Evolutionary conservation across 2,888 invertebrate genomes (phyloP).

Genomic region (Hydrotaea cyrtoneurina): DNA sequence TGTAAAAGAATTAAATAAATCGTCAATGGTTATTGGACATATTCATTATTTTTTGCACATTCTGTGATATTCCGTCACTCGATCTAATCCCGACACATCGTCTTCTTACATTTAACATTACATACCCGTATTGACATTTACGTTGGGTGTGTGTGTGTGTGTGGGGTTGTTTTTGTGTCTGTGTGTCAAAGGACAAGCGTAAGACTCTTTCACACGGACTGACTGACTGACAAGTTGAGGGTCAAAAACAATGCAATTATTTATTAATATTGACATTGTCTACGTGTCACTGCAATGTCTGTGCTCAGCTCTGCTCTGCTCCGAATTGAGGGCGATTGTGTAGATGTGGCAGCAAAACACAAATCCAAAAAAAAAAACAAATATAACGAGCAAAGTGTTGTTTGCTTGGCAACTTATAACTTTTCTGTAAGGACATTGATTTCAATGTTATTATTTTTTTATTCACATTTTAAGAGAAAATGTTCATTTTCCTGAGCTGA

Average conservation of each 20-base stretch:
- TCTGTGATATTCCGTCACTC: neutral
- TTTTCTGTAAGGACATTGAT: neutral
- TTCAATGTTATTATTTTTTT: neutral
- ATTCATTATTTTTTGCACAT: neutral
- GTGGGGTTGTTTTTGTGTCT: neutral
- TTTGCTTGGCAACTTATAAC: neutral
- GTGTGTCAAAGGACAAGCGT: neutral
- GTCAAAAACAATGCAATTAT: conserved; percentile 54
- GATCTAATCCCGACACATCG: neutral
- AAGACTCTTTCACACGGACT: conserved; percentile 11
- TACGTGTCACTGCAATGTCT: conserved; percentile 56
- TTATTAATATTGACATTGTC: conserved; percentile 64
- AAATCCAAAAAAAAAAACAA: too few species aligned
- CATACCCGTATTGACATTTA: too few species aligned
- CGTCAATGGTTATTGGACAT: too few species aligned
- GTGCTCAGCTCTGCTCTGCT: neutral
- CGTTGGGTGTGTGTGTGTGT: too few species aligned
- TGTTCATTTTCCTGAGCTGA: neutral
- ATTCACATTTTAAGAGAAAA: neutral
- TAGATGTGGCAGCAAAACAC: neutral
- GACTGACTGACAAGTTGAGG: conserved; percentile 47
- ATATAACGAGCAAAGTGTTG: neutral
- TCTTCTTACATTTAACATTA: too few species aligned
- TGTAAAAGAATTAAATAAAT: too few species aligned
- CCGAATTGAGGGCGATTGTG: conserved; percentile 12